Evolutionary conservation across 2,888 invertebrate species (phyloP).

Genomic region (Acleris sparsana): DNA sequence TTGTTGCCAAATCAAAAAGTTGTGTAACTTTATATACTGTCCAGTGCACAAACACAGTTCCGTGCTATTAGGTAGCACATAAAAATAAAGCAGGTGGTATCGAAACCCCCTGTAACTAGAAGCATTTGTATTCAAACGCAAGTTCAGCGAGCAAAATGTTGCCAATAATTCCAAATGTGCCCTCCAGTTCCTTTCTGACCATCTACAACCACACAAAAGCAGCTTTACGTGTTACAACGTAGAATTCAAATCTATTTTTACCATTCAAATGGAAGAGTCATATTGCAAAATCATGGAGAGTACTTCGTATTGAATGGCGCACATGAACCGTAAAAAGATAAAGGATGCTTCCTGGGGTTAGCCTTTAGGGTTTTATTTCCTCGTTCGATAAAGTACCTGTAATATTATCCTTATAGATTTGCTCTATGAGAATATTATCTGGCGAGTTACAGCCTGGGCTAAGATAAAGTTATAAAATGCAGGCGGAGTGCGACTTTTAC

Average conservation of each 20-base stretch:
- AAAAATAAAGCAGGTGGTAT: slow-evolving; percentile 40
- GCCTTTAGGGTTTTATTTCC: slow-evolving; percentile 43
- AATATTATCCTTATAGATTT: slow-evolving; percentile 38
- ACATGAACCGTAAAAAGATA: slow-evolving; percentile 54
- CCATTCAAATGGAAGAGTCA: slow-evolving; percentile 37
- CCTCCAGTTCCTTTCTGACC: slow-evolving; percentile 25
- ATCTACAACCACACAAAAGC: slow-evolving; percentile 1
- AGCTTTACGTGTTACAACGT: background rate
- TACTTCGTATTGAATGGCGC: slow-evolving; percentile 51
- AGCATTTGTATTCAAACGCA: slow-evolving; percentile 42
- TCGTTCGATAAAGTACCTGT: slow-evolving; percentile 38
- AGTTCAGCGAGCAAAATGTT: slow-evolving; percentile 45
- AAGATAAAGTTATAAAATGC: slow-evolving; percentile 28
- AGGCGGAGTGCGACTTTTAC: slow-evolving; percentile 3
- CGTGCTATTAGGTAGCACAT: slow-evolving; percentile 30
- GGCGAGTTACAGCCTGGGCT: slow-evolving; percentile 18
- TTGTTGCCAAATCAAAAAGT: too few species aligned
- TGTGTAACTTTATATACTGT: too few species aligned
- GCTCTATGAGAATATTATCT: slow-evolving; percentile 29
- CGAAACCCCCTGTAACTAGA: slow-evolving; percentile 28
- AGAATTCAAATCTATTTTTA: slow-evolving; percentile 26
- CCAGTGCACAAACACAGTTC: background rate
- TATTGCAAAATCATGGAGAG: slow-evolving; percentile 52
- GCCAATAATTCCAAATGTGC: slow-evolving; percentile 49
- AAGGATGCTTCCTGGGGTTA: slow-evolving; percentile 46